A percentile compares a stretch with the other conserved stretches of the same genome.
Evolutionary conservation across 2,113 vertebrate species (phyloP).

Genomic region (Cathartes aura): DNA sequence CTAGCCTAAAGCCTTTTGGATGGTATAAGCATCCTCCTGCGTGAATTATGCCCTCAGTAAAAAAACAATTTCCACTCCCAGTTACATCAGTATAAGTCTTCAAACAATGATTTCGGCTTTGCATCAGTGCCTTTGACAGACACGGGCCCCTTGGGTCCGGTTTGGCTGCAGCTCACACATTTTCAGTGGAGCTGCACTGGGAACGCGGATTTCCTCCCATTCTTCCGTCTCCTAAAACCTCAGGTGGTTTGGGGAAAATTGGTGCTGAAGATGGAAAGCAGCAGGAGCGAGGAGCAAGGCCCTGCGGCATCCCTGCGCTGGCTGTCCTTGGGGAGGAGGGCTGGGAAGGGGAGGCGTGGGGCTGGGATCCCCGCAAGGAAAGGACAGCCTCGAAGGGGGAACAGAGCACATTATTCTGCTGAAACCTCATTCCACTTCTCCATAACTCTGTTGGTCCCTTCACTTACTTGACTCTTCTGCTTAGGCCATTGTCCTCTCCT

Average conservation of each 20-base stretch:
- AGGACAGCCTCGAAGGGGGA: not conserved
- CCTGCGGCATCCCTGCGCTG: not conserved
- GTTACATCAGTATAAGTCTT: slow-evolving; percentile 19
- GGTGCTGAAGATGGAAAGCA: not conserved
- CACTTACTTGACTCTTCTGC: not conserved
- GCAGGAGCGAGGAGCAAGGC: not conserved
- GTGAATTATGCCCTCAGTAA: slow-evolving; percentile 16
- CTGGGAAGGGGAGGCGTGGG: not conserved
- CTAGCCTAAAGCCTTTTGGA: not conserved
- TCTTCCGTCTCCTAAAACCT: not conserved
- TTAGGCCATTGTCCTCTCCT: not conserved
- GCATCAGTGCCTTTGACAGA: not conserved
- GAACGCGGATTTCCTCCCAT: not conserved
- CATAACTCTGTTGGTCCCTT: not conserved
- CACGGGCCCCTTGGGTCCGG: not conserved
- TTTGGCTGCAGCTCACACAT: not conserved
- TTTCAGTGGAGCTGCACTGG: not conserved
- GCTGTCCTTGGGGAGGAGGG: not conserved
- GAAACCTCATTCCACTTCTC: not conserved
- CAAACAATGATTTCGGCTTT: not conserved
- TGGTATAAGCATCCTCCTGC: not conserved
- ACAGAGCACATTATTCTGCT: not conserved
- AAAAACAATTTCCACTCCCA: slow-evolving; percentile 13
- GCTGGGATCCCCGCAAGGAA: not conserved
- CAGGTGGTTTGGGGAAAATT: not conserved